Conservation (phyloP, 2,888 invertebrate genomes). For the Phymatocera aterrima region DNA sequence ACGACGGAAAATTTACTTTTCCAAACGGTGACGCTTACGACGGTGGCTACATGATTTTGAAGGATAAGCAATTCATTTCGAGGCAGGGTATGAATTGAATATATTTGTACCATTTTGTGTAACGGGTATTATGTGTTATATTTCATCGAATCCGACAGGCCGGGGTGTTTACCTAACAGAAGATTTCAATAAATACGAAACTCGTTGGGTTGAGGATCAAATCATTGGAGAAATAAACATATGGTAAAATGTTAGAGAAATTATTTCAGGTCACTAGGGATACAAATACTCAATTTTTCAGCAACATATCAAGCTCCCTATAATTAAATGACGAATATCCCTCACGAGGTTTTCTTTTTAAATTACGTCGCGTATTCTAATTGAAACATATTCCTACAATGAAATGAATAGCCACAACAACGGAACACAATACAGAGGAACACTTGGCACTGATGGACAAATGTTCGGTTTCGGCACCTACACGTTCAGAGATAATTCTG, state of each 20-base stretch:
- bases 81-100: conserved; percentile 76
- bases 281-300: neutral
- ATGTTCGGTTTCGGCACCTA: conserved; percentile 77
- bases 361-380: neutral
- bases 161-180: conserved; percentile 78
- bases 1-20: conserved; percentile 75
- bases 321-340: neutral
- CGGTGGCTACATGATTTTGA: conserved; percentile 78
- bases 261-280: neutral
- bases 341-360: neutral
- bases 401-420: conserved; percentile 73
- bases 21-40: conserved; percentile 79
- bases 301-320: neutral
- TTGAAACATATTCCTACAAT: neutral
- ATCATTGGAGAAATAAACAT: conserved; percentile 67
- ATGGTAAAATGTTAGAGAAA: conserved; percentile 29
- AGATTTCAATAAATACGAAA: conserved; percentile 78
- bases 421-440: conserved; percentile 76
- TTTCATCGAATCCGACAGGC: conserved; percentile 63
- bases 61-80: conserved; percentile 73
- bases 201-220: conserved; percentile 78
- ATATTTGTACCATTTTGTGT: neutral
- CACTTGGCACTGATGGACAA: conserved; percentile 73
- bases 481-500: conserved; percentile 76
- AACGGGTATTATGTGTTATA: neutral